A percentile compares a stretch with the other conserved stretches of the same genome.
These are phyloP conservation scores for Triplophysa dalaica DNA, from an alignment of 2,113 vertebrate genomes.

Conservation along the genomic window DNA sequence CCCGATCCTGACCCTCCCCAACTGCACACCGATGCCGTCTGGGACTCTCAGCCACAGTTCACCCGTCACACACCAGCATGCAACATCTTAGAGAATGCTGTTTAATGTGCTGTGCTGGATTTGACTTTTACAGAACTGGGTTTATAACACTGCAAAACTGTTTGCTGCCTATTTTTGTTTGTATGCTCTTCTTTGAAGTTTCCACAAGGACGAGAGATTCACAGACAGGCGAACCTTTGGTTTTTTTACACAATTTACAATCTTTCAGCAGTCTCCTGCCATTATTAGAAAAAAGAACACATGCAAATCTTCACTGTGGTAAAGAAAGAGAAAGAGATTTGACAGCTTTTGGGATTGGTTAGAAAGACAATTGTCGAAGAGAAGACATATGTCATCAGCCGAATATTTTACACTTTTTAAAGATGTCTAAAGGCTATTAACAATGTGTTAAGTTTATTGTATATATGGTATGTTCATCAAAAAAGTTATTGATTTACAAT, in stretches of 20 bases:
- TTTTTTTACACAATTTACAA: background rate
- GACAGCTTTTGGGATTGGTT: background rate
- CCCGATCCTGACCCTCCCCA: conserved; percentile 11
- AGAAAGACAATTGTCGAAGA: background rate
- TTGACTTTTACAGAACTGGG: conserved; percentile 19
- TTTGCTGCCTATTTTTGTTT: conserved; percentile 6
- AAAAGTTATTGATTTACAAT: background rate
- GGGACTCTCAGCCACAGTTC: conserved; percentile 32
- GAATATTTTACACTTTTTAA: background rate
- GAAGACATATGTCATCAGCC: conserved; percentile 11
- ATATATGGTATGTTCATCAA: background rate
- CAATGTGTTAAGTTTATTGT: too few relatives aligned
- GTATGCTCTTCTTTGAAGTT: background rate
- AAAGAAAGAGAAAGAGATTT: background rate
- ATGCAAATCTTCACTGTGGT: background rate
- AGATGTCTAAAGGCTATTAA: background rate
- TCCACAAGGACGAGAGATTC: background rate
- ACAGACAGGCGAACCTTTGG: background rate
- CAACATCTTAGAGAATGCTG: background rate
- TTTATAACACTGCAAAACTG: background rate
- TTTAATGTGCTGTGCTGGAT: conserved; percentile 20
- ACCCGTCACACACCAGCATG: conserved; percentile 21
- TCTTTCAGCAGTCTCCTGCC: background rate
- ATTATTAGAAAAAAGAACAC: background rate
- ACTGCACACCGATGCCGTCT: conserved; percentile 18